A percentile compares a stretch with the other conserved stretches of the same genome.
Evolutionary conservation across 1,140 invertebrate species (phyloP).

Genomic region (Drosophila sp.): DNA sequence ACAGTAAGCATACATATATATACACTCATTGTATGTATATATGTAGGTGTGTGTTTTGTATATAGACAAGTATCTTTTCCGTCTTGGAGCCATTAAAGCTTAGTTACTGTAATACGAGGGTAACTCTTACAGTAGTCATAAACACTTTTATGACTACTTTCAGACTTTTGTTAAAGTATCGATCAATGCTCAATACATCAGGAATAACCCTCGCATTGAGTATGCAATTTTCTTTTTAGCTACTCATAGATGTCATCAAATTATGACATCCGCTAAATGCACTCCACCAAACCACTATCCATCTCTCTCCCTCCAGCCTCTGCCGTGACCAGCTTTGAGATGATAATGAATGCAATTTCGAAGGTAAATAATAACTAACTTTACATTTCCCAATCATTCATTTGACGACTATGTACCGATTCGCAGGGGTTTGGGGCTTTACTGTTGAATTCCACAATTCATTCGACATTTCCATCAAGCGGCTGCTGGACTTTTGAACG

Average conservation of each 20-base stretch:
- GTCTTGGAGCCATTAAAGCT: neutral
- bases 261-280: conserved; percentile 27
- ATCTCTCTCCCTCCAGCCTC: too few species aligned
- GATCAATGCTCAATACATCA: neutral
- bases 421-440: neutral
- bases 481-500: conserved; percentile 50
- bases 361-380: conserved; percentile 9
- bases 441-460: conserved; percentile 43
- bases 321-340: neutral
- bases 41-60: neutral
- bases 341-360: conserved; percentile 15
- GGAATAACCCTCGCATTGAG: neutral
- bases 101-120: conserved; percentile 3
- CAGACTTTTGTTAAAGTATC: too few species aligned
- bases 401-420: too few species aligned
- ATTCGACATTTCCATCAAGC: conserved; percentile 7
- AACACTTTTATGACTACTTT: too few species aligned
- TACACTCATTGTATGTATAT: too few species aligned
- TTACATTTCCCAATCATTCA: neutral
- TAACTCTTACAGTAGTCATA: neutral
- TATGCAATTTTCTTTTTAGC: conserved; percentile 33
- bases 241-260: conserved; percentile 46
- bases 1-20: too few species aligned
- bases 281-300: neutral
- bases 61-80: neutral